These are phyloP conservation scores for Keiferia lycopersicella DNA, from an alignment of 2,888 invertebrate species.

Conservation along the genomic window DNA sequence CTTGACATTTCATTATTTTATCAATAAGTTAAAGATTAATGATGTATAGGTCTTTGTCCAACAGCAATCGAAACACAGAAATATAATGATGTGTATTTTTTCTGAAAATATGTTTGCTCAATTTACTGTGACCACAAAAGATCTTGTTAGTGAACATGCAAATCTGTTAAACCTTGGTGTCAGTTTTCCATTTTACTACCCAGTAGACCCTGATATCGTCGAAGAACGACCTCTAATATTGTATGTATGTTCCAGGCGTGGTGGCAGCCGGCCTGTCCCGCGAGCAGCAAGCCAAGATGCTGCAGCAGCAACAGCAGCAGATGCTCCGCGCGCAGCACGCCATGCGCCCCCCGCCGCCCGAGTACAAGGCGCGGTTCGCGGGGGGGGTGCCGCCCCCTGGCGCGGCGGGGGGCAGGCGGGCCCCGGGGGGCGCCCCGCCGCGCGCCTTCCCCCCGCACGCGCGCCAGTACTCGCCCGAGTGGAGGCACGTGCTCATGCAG, in stretches of 20 bases:
- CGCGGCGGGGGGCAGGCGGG: slow-evolving; percentile 39
- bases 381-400: slow-evolving; percentile 50
- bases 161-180: too few relatives aligned
- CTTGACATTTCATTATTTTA: too few relatives aligned
- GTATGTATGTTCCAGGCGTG: slow-evolving; percentile 49
- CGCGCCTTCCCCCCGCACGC: slow-evolving; percentile 62
- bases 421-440: slow-evolving; percentile 51
- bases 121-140: too few relatives aligned
- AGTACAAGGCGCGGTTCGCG: slow-evolving; percentile 87
- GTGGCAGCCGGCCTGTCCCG: slow-evolving; percentile 76
- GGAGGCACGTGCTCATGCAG: slow-evolving; percentile 82
- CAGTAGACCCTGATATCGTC: neutral
- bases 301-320: slow-evolving; percentile 86
- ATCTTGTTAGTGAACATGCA: too few relatives aligned
- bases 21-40: too few relatives aligned
- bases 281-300: slow-evolving; percentile 85
- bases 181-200: too few relatives aligned
- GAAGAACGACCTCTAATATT: neutral
- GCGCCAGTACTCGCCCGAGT: slow-evolving; percentile 73
- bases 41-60: too few relatives aligned
- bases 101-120: too few relatives aligned
- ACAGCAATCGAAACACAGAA: too few relatives aligned
- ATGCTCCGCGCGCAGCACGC: slow-evolving; percentile 80
- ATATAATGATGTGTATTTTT: too few relatives aligned
- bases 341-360: slow-evolving; percentile 90